Conservation (phyloP, 35 echinoderm and acorn worm genomes). For the Apostichopus parvimensis region DNA sequence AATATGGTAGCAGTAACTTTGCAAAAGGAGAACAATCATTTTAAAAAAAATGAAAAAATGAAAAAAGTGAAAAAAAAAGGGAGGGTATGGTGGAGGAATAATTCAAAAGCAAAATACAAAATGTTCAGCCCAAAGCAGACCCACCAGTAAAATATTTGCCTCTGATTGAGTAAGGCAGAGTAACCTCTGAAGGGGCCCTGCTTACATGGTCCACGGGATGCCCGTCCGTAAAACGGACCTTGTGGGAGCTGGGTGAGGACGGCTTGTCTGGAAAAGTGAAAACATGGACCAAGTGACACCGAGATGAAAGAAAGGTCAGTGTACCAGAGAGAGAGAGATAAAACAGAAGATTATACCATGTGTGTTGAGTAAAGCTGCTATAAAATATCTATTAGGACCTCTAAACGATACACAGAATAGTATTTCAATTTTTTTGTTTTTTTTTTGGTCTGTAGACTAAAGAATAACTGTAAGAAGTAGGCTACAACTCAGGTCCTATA, state of each 20-base stretch:
- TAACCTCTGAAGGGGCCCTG: conserved; percentile 39
- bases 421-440: too few relatives aligned
- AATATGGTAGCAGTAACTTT: neutral
- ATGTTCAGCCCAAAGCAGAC: neutral
- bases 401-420: too few relatives aligned
- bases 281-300: conserved; percentile 1
- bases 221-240: conserved; percentile 38
- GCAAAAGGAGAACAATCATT: neutral
- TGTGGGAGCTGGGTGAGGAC: conserved; percentile 42
- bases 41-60: neutral
- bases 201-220: conserved; percentile 26
- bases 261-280: conserved; percentile 48
- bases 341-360: too few relatives aligned
- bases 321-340: too few relatives aligned
- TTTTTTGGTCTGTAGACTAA: too few relatives aligned
- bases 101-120: neutral
- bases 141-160: conserved; percentile 40
- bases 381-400: too few relatives aligned
- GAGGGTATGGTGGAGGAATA: neutral
- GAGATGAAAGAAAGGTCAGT: neutral
- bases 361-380: too few relatives aligned
- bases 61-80: neutral
- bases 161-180: conserved; percentile 22
- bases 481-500: too few relatives aligned
- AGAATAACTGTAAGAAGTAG: too few relatives aligned